Base-by-base conservation (phyloP, 2,113 vertebrate species). In the Chaenogobius annularis region DNA sequence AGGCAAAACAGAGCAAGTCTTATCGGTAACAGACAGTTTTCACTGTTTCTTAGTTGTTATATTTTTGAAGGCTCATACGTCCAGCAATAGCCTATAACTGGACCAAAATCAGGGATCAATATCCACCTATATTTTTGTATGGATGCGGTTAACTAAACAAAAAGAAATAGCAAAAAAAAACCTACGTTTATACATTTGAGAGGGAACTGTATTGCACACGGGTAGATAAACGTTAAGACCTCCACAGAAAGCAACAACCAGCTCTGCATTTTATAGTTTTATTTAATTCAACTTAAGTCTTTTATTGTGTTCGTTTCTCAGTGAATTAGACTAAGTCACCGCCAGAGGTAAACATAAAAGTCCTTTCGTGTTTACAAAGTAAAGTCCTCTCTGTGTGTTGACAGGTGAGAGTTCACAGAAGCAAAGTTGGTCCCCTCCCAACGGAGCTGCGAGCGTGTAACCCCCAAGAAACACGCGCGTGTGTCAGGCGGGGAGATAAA, bases 1-100 rank as follows among this genome's bases (percentile, higher is more conserved):
- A 90, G 84, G 26, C 83, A 91, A 92, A 93, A 92, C 87, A 92
- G 89, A 91, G 85, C 81, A 78, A 87, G 63, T 78, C 91, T 93
- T 93, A 92, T 92, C 93, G 91, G 65, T 77, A 66, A 83, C 79
- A 81, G 86, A 75, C 80, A 78, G 68, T 74, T 72, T 52, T 23
- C 4, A 44, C 20, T 65, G 10, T 23, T 12, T 23, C 7, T 26
- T 58, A 23, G 26, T 31, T 31, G 26, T 31, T n/a, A n/a, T n/a
- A n/a, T n/a, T n/a, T n/a, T n/a, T n/a, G n/a, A n/a, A n/a, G n/a
- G n/a, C n/a, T n/a, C n/a, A n/a, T 31, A 31, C 26, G 26, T 31
- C 26, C 26, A 31, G 26, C 26, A 31, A 31, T 2, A 31, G 26
- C 26, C 26, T 31, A 31, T 31, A 31, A 31, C 26, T 31, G 26